Evolutionary conservation across 2,888 invertebrate genomes (phyloP).

Genomic region (Cheiracanthium punctorium): DNA sequence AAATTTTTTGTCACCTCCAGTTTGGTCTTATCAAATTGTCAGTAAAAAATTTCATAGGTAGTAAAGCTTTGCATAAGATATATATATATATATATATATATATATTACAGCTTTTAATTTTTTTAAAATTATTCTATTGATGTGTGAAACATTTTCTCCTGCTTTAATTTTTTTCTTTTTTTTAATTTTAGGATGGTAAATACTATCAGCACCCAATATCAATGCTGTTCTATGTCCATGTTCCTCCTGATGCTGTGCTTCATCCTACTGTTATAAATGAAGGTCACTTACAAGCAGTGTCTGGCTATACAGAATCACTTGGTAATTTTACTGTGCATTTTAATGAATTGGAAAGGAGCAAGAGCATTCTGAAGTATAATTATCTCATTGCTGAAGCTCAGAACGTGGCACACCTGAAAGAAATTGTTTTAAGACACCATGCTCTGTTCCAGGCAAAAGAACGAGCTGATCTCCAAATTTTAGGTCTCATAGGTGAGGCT

Average conservation of each 20-base stretch:
- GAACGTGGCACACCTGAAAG: slow-evolving; percentile 83
- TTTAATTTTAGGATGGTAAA: slow-evolving; percentile 31
- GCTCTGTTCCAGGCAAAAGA: slow-evolving; percentile 79
- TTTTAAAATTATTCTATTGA: no score
- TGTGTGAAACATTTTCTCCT: not conserved
- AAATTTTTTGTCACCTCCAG: no score
- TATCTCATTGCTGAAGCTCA: slow-evolving; percentile 84
- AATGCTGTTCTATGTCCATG: slow-evolving; percentile 87
- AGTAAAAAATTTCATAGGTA: no score
- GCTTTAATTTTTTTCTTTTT: not conserved
- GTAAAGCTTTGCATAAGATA: no score
- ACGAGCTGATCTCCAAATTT: slow-evolving; percentile 75
- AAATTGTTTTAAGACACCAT: slow-evolving; percentile 84
- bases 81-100: no score
- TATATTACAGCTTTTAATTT: no score
- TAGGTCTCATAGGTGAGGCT: slow-evolving; percentile 73
- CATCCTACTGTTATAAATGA: slow-evolving; percentile 73
- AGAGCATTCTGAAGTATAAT: slow-evolving; percentile 83
- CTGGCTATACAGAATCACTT: slow-evolving; percentile 86
- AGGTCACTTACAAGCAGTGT: slow-evolving; percentile 79
- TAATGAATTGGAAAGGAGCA: slow-evolving; percentile 55
- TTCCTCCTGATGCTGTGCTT: slow-evolving; percentile 80
- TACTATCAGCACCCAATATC: slow-evolving; percentile 78
- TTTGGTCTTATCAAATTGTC: no score
- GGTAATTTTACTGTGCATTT: slow-evolving; percentile 80